Percentiles rank a stretch among this genome's conserved stretches.
These are phyloP conservation scores for Phytoseiulus persimilis DNA, from an alignment of 2,888 invertebrate species.

Conservation along the genomic window DNA sequence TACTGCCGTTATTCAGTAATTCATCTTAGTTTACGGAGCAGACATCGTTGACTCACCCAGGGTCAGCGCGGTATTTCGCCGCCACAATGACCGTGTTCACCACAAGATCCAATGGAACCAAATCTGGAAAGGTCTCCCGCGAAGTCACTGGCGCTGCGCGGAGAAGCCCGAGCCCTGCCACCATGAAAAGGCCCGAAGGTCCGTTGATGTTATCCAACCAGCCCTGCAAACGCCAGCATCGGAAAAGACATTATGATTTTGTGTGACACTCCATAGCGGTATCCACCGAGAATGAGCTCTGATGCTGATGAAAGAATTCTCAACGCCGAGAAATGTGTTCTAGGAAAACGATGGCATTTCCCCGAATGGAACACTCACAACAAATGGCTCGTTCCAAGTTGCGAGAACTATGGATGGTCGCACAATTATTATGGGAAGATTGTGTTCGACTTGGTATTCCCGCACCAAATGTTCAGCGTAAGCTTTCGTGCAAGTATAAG, in stretches of 20 bases:
- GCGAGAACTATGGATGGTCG: slow-evolving; percentile 31
- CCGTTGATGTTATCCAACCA: slow-evolving; percentile 30
- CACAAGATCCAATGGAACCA: slow-evolving; percentile 20
- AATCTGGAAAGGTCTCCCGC: slow-evolving; percentile 35
- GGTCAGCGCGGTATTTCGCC: slow-evolving; percentile 19
- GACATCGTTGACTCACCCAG: slow-evolving; percentile 13
- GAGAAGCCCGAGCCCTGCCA: slow-evolving; percentile 11
- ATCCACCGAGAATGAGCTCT: too few species aligned
- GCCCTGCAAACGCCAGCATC: neutral
- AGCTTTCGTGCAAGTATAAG: slow-evolving; percentile 25
- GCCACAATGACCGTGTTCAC: slow-evolving; percentile 27
- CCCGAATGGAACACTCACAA: neutral
- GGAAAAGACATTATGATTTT: neutral
- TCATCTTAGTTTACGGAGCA: neutral
- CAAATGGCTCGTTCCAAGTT: slow-evolving; percentile 24
- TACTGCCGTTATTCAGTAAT: neutral
- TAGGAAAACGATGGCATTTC: too few species aligned
- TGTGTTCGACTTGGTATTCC: neutral
- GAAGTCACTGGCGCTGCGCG: slow-evolving; percentile 7
- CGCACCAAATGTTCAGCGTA: slow-evolving; percentile 12
- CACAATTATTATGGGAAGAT: neutral
- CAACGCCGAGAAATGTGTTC: neutral
- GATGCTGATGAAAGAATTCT: neutral
- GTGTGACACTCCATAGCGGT: neutral
- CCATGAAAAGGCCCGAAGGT: slow-evolving; percentile 33